Base-by-base conservation (phyloP, 2,797 vertebrate species). In the Melanotaenia boesemani region DNA sequence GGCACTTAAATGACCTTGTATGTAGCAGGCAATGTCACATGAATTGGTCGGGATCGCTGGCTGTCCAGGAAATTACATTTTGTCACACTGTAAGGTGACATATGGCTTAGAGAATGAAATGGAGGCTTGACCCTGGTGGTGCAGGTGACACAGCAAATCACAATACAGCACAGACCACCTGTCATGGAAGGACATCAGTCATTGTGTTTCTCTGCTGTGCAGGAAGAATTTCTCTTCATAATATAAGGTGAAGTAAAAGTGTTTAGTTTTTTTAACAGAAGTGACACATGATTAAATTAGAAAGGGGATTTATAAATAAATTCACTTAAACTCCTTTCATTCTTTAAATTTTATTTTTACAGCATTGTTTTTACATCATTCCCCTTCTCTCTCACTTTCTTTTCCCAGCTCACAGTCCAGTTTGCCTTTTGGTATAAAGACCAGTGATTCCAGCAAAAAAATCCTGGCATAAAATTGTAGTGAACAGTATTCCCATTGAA, bases 51-150 rank as follows among this genome's bases (percentile, higher is more conserved):
- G 73, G 60, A 74, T 26, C 6, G 36, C 37, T 64, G 36, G 5
- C 69, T 70, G 73, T 74, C 63, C 30, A 37, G 83, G 74, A 88
- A 84, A 92, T 89, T 73, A 67, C 70, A 88, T 87, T 68, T 82
- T 84, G 76, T 81, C 77, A 80, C 57, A 67, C 11, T 32, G 28
- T 66, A 59, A 66, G 68, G 74, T 87, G 84, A 88, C 81, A 81
- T 85, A 78, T 77, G 70, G 72, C 76, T 66, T 5, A 52, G 61
- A 68, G 76, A 60, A 79, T 59, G 52, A 82, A 83, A 81, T 56
- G 32, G 63, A 79, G 63, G 69, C 48, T 76, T 82, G 84, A 83
- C 75, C 71, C 79, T 30, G 50, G 15, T 20, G 72, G 64, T 61
- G 30, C 56, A 48, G 5, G 63, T 82, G 57, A 70, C 52, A 72